Percentiles rank a stretch among this genome's conserved stretches.
Evolutionary conservation across 2,113 vertebrate genomes (phyloP).

Genomic region (Motacilla alba): DNA sequence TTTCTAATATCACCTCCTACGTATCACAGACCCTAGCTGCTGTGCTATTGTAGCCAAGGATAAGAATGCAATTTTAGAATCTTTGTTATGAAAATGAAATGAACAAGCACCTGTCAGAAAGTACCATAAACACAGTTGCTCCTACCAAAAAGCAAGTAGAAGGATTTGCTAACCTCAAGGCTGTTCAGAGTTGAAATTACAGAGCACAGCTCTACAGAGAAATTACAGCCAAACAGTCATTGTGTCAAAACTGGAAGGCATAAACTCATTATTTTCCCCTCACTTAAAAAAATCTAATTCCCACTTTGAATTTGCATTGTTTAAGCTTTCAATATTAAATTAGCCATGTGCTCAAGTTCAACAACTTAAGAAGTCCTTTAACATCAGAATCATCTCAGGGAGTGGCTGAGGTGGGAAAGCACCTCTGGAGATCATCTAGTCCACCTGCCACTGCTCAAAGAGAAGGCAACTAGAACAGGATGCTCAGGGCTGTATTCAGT

Average conservation of each 20-base stretch:
- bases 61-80: neutral
- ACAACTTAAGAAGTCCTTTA: neutral
- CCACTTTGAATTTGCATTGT: neutral
- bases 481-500: neutral
- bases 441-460: accelerated
- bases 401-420: neutral
- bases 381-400: neutral
- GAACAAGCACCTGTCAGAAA: neutral
- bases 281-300: neutral
- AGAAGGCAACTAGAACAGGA: neutral
- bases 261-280: neutral
- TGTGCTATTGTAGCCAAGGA: neutral
- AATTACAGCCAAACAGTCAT: neutral
- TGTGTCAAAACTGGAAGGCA: neutral
- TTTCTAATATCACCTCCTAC: neutral
- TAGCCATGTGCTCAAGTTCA: neutral
- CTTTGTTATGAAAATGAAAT: neutral
- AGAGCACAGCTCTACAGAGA: neutral
- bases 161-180: neutral
- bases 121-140: neutral
- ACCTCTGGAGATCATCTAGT: neutral
- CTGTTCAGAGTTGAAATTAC: neutral
- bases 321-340: neutral
- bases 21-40: neutral
- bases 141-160: neutral